Base-by-base conservation (phyloP, 2,113 vertebrate species). In the Delphinapterus leucas region DNA sequence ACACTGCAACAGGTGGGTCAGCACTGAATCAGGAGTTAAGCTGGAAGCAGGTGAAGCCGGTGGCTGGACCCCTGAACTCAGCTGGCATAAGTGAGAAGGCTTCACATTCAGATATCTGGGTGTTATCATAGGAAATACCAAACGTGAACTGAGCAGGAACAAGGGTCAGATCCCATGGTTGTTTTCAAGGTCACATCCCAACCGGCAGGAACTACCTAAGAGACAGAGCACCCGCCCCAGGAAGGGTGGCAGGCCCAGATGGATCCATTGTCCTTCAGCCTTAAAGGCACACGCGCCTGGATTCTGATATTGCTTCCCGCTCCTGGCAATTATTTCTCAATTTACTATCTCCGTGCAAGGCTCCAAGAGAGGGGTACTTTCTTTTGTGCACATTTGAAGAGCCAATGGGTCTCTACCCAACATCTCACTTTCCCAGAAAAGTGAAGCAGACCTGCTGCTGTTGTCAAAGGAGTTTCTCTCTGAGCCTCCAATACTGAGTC, bases 101-200 rank as follows among this genome's bases (percentile, higher is more conserved):
- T 23, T 53, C 31, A 55, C 9, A 53, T 90, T 65, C 67, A 87
- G 70, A 15, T 80, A 87, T 61, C 63, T 90, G 70, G 33, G 33
- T 76, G 47, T 73, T 63, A 88, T 90, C 68, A 53, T 0, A 96
- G 58, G 76, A 95, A 84, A 88, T 60, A 58, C 53, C 86, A 90
- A 81, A 88, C 8, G 49, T 68, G 79, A 97, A 93, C 89, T 25
- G 36, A 95, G 71, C 25, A 76, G 92, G 67, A 94, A 95, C 44
- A 63, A 80, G 36, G 91, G 60, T 90, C 49, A 65, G 61, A 93
- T 68, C 38, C 70, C 82, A 67, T 2, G n/a, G 67, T 33, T 23
- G 53, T 12, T 63, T 49, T 94, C 94, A 93, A 88, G 77, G 92
- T 88, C 86, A 94, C 4, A 95, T 86, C 15, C 85, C 68, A 90